Percentiles rank a stretch among this genome's conserved stretches.
These are phyloP conservation scores for Alviniconcha strummeri DNA, from an alignment of 2,888 invertebrate species.

Conservation along the genomic window DNA sequence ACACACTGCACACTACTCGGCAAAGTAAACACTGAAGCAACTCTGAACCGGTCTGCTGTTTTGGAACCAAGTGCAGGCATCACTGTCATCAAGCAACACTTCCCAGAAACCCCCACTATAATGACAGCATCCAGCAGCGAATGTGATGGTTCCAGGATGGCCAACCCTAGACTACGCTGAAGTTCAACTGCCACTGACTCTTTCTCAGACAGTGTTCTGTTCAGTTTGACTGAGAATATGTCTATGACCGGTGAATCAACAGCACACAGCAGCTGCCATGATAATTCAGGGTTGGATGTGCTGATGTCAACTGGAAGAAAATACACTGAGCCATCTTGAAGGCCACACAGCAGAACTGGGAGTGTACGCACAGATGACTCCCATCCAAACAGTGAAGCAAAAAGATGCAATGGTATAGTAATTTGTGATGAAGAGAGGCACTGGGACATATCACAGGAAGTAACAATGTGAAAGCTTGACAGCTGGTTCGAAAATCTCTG, in stretches of 20 bases:
- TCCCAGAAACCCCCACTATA: not conserved
- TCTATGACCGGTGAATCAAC: constrained; percentile 1
- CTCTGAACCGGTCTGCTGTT: not conserved
- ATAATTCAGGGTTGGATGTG: not conserved
- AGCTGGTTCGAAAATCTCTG: not conserved
- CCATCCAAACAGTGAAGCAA: constrained; percentile 4
- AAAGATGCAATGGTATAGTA: not conserved
- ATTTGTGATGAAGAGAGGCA: not conserved
- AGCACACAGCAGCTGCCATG: not conserved
- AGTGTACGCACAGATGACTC: not conserved
- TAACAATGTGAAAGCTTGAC: not conserved
- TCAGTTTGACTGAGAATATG: not conserved
- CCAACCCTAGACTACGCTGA: not conserved
- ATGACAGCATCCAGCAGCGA: not conserved
- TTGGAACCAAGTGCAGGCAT: not conserved
- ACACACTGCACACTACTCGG: not conserved
- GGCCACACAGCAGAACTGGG: not conserved
- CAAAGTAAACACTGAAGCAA: not conserved
- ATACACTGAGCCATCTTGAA: constrained; percentile 4
- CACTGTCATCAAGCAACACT: not conserved
- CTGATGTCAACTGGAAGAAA: not conserved
- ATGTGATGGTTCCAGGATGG: not conserved
- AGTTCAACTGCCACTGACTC: constrained; percentile 8
- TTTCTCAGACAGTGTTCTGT: not conserved
- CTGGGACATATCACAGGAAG: not conserved